These are phyloP conservation scores for Lepidochrysops patricia DNA, from an alignment of 2,888 invertebrate genomes.

Conservation along the genomic window DNA sequence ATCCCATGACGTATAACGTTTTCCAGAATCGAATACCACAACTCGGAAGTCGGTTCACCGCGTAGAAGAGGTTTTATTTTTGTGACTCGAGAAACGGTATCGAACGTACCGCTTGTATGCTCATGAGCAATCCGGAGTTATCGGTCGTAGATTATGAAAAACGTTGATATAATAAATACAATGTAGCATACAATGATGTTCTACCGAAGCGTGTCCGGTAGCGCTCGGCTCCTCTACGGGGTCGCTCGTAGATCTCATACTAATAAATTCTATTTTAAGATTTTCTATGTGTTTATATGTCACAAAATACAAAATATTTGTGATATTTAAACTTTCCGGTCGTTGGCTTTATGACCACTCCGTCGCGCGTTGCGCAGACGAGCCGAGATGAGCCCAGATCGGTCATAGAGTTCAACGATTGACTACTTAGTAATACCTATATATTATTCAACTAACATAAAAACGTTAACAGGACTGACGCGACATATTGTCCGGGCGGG, in stretches of 20 bases:
- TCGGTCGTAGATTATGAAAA: no score
- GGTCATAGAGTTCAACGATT: slow-evolving; percentile 10
- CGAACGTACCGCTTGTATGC: no score
- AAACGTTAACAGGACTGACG: slow-evolving; percentile 51
- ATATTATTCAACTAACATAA: slow-evolving; percentile 23
- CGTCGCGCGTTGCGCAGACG: neutral
- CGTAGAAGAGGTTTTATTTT: no score
- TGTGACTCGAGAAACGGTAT: no score
- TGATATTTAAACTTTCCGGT: neutral
- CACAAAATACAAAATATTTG: neutral
- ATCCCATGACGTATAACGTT: no score
- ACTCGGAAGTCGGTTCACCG: no score
- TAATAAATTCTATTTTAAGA: neutral
- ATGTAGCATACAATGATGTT: no score
- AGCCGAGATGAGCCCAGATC: neutral
- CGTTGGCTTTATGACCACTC: neutral
- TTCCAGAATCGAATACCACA: no score
- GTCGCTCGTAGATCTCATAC: neutral
- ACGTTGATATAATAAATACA: no score
- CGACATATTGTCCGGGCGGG: neutral
- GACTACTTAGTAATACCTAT: neutral
- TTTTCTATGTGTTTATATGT: slow-evolving; percentile 1
- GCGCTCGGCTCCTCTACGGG: neutral
- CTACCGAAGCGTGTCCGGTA: no score
- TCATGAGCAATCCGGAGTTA: no score